Base-by-base conservation (phyloP, 2,888 invertebrate genomes). In the Tridacna gigas region DNA sequence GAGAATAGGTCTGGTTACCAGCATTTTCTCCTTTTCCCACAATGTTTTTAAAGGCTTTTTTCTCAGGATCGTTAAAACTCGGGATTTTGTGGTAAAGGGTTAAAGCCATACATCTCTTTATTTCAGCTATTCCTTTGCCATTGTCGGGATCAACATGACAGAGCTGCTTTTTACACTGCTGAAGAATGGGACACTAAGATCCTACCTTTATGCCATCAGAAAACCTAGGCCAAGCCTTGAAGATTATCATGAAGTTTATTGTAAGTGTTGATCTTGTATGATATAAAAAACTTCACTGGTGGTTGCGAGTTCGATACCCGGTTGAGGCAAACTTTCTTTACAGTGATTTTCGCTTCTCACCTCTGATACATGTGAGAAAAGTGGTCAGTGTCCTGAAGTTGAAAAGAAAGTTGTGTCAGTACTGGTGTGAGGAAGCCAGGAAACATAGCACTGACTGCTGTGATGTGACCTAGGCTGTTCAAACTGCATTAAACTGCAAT, bases 161-260 rank as follows among this genome's bases (percentile, higher is more conserved):
- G 97, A 97, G 89, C 97, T 99, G 96, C 97, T 98, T 0, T 97
- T 97, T 93, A 96, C 97, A 88, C 95, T 99, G 60, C 95, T 99
- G 60, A 96, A 96, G 90, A 96, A 97, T 91, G 98, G 98, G 22
- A 96, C 96, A 67, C 97, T 98, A 1, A 98, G 98, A 95, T 97
- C 97, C 3, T 98, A 99, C 94, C 97, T 99, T 95, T 99, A 97
- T 94, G 99, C 99, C 95, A 96, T 96, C 65, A 96, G 96, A 66
- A 91, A 91, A 67, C 90, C 77, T 63, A 74, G 71, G 77, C 94
- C 94, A 26, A 92, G 90, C 26, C 84, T 95, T 47, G 91, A 93
- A 63, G 96, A 97, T 93, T 99, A 99, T 95, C 98, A 99, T 95
- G 97, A 97, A 93, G 97, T 99, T 93, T 99, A 99, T 95, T 97